These are phyloP conservation scores for Ceratotherium simum DNA, from an alignment of 2,113 vertebrate genomes.

Conservation along the genomic window DNA sequence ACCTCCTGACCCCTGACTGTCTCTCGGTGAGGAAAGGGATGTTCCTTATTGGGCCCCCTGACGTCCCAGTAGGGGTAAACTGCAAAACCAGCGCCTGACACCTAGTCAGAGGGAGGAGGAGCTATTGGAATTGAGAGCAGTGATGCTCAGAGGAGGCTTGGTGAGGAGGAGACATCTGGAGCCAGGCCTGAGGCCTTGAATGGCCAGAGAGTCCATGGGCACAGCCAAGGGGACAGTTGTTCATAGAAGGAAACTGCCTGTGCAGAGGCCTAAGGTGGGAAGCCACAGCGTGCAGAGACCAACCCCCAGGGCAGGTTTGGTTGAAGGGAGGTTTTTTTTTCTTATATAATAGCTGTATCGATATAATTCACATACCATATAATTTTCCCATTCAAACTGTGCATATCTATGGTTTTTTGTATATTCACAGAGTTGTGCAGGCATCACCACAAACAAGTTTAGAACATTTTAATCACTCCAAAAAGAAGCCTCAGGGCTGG, in stretches of 20 bases:
- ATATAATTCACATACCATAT: neutral
- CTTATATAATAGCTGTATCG: accelerated
- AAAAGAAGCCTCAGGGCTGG: too few species aligned
- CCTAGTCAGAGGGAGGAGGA: neutral
- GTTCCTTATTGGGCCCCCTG: neutral
- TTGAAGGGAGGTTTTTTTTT: neutral
- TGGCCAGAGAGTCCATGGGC: neutral
- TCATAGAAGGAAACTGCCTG: neutral
- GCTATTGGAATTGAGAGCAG: neutral
- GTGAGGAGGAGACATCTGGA: neutral
- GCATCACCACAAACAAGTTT: neutral
- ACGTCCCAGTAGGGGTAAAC: neutral
- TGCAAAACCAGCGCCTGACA: neutral
- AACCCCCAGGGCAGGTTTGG: too few species aligned
- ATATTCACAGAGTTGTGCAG: neutral
- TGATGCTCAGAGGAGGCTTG: too few species aligned
- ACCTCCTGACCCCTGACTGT: too few species aligned
- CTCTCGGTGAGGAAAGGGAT: neutral
- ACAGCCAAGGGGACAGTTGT: neutral
- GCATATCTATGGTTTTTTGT: accelerated
- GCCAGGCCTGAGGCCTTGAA: neutral
- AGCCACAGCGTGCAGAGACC: accelerated
- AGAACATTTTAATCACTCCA: neutral
- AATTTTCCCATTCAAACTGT: neutral
- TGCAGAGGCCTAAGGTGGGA: neutral